Evolutionary conservation across 2,113 vertebrate genomes (phyloP).

Genomic region (Glaucidium brasilianum): DNA sequence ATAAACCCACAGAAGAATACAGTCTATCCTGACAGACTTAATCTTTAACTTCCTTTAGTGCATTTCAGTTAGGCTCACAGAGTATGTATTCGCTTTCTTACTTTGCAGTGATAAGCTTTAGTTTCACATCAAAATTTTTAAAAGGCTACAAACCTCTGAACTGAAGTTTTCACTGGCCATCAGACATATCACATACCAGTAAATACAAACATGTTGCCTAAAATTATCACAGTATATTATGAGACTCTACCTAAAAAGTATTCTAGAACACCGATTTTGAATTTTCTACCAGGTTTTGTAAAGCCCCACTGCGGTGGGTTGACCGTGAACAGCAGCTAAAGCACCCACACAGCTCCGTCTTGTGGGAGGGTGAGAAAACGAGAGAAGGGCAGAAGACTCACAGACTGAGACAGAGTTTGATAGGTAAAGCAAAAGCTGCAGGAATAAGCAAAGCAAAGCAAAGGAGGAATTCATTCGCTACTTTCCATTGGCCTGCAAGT

Average conservation of each 20-base stretch:
- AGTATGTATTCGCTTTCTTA: not conserved
- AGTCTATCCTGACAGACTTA: not conserved
- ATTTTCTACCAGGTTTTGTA: not conserved
- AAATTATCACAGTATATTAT: not conserved
- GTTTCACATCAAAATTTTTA: not conserved
- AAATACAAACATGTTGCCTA: not conserved
- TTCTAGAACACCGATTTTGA: not conserved
- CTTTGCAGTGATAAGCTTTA: not conserved
- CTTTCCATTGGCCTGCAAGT: not conserved
- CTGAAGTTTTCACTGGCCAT: not conserved
- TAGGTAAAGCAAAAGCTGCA: not conserved
- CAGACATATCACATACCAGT: not conserved
- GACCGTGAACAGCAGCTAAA: not conserved
- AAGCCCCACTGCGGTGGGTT: not conserved
- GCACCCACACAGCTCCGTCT: not conserved
- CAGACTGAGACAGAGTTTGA: not conserved
- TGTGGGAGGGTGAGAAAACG: not conserved
- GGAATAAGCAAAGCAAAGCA: not conserved
- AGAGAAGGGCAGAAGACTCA: not conserved
- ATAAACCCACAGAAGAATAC: not conserved
- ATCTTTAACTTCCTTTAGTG: not conserved
- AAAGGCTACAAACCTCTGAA: not conserved
- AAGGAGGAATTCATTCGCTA: not conserved
- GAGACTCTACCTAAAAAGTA: not conserved
- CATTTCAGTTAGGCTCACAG: not conserved